Percentiles rank a stretch among this genome's conserved stretches.
phyloP scores from a whole-genome alignment of 2,888 invertebrate genomes.

The Helicoverpa assulta region DNA sequence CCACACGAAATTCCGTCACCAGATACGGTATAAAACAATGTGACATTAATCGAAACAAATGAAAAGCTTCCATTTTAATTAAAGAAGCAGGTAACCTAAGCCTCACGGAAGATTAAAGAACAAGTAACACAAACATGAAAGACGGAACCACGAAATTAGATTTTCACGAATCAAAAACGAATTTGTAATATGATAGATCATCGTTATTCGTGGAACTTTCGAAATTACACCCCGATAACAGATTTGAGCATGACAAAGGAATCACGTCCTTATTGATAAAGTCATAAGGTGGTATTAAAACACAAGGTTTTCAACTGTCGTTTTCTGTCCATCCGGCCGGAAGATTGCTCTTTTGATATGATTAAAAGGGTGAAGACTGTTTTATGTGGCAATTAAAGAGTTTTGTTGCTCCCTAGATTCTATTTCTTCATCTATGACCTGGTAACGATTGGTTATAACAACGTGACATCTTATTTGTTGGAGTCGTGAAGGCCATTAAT shows the following conservation, averaged over 20 bases:
- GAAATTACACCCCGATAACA: constrained; percentile 77
- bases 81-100: constrained; percentile 67
- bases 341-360: constrained; percentile 89
- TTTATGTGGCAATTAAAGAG: constrained; percentile 88
- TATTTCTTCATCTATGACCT: constrained; percentile 70
- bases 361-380: constrained; percentile 89
- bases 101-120: constrained; percentile 76
- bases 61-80: constrained; percentile 58
- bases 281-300: constrained; percentile 62
- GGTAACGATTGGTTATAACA: constrained; percentile 42
- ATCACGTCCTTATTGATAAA: constrained; percentile 65
- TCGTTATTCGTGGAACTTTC: constrained; percentile 83
- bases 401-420: constrained; percentile 78
- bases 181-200: constrained; percentile 87
- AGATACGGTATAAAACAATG: constrained; percentile 57
- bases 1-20: constrained; percentile 44
- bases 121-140: constrained; percentile 73
- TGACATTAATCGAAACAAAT: constrained; percentile 54
- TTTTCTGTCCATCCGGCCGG: constrained; percentile 84
- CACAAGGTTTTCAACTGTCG: constrained; percentile 68
- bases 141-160: constrained; percentile 80
- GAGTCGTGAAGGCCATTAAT: constrained; percentile 37
- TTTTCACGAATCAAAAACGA: constrained; percentile 87
- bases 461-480: constrained; percentile 52
- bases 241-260: constrained; percentile 61